Base-by-base conservation (phyloP, 35 echinoderm and acorn worm species). In the Hemicentrotus pulcherrimus region DNA sequence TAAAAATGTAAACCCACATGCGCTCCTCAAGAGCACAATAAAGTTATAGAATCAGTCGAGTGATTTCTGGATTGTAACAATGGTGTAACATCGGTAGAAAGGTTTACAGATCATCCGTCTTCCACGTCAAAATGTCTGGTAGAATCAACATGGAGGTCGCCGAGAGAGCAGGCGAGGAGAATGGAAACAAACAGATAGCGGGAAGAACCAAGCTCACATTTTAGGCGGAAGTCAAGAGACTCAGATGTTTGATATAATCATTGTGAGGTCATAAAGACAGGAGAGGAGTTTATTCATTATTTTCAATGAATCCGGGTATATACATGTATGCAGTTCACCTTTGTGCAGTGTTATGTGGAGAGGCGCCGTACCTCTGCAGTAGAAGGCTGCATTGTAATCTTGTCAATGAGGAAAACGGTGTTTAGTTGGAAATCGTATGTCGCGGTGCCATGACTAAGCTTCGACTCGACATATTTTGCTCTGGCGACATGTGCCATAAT, bases 141-240 rank as follows among this genome's bases (percentile, higher is more conserved):
- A 78, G 28, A 78, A 90, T 90, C 88, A 90, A 90, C 88, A 90
- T 35, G 32, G 32, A 41, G 88, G 88, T 90, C 88, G 88, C 88
- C 32, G 9, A 30, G 31, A 90, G 88, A 90, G 18, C 88, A 90
- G 88, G 46, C 30, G 46, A 10, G 45, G 88, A 45, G 46, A 33
- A 90, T 33, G 19, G 88, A 32, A 90, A 41, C 32, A 90, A 47
- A 90, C 32, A 90, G 88, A 90, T 4, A 90, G 88, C 32, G 88
- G 11, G 88, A 47, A 47, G 65, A 78, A 78, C 65, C 65, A 78
- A 78, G 65, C 65, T 78, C 7, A 78, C 28, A 78, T 78, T 78
- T 78, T 78, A 78, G 19, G 19, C 65, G 65, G 61, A 78, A 78
- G 65, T 78, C 65, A 28, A n/a, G 65, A 78, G 65, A 78, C 18